Percentiles rank a stretch among this genome's conserved stretches.
Conservation (phyloP, 92 coral and sea anemone species). For the Epizoanthus scotinus region DNA sequence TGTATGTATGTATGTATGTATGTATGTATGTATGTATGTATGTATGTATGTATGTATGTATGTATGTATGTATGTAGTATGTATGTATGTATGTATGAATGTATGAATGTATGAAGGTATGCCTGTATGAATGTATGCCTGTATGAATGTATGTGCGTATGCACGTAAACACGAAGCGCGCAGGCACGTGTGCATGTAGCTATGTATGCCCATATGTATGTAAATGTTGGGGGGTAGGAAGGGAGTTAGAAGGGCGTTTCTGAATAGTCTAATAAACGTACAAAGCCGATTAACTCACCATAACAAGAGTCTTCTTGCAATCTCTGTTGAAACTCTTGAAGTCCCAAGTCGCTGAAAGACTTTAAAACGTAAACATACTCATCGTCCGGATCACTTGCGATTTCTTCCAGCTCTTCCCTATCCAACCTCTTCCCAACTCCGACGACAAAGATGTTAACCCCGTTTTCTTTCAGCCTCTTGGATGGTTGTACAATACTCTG, state of each 20-base stretch:
- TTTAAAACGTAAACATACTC: slow-evolving; percentile 46
- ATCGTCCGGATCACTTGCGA: slow-evolving; percentile 67
- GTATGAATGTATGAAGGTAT: not conserved
- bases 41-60: no score
- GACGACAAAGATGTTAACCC: slow-evolving; percentile 62
- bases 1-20: no score
- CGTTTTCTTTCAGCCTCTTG: slow-evolving; percentile 45
- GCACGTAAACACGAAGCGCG: not conserved
- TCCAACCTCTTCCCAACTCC: slow-evolving; percentile 51
- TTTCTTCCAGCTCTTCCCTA: slow-evolving; percentile 44
- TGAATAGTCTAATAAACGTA: not conserved
- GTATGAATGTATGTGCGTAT: not conserved
- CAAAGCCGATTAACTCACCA: slow-evolving; percentile 47
- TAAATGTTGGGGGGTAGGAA: not conserved
- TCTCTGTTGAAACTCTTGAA: slow-evolving; percentile 28
- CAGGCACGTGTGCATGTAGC: not conserved
- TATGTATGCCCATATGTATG: not conserved
- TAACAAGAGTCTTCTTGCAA: slow-evolving; percentile 63
- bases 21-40: no score
- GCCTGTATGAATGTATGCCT: not conserved
- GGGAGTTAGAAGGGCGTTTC: no score
- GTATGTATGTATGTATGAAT: not conserved
- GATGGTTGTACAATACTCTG: slow-evolving; percentile 49
- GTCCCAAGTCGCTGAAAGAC: slow-evolving; percentile 12
- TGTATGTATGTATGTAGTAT: not conserved